A percentile compares a stretch with the other conserved stretches of the same genome.
phyloP scores from a whole-genome alignment of 1,140 invertebrate species.

The Drosophila subpulchrella region DNA sequence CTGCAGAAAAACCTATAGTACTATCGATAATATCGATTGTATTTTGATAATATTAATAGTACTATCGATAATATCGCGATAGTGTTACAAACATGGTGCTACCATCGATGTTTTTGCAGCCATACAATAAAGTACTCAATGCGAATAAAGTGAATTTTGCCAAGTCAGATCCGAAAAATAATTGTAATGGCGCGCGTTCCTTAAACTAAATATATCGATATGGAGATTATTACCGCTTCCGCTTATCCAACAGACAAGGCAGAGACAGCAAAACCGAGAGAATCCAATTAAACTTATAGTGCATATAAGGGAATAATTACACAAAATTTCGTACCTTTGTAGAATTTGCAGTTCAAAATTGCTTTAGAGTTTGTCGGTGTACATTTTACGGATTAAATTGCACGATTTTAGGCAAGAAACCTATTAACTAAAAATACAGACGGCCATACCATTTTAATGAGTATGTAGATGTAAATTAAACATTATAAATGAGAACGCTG shows the following conservation, averaged over 20 bases:
- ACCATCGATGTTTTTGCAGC: no score
- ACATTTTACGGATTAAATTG: conserved; percentile 39
- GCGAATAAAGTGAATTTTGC: conserved; percentile 45
- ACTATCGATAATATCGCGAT: no score
- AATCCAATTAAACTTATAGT: conserved; percentile 29
- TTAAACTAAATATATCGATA: conserved; percentile 47
- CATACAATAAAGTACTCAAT: conserved; percentile 34
- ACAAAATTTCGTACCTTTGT: conserved; percentile 80
- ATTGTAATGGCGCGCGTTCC: conserved; percentile 63
- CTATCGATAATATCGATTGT: no score
- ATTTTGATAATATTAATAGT: no score
- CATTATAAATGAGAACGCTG: conserved; percentile 46
- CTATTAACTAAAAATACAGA: conserved; percentile 14
- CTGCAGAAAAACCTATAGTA: no score
- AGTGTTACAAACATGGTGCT: no score
- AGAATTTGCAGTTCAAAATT: conserved; percentile 84
- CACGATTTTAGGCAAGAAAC: conserved; percentile 37
- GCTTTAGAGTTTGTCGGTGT: conserved; percentile 66
- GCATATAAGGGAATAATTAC: conserved; percentile 46
- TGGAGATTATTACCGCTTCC: conserved; percentile 37
- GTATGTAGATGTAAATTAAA: conserved; percentile 49
- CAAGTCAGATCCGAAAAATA: conserved; percentile 31
- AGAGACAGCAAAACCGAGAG: conserved; percentile 6
- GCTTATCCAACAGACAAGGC: conserved; percentile 41
- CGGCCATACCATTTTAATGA: conserved; percentile 30